phyloP scores from a whole-genome alignment of 2,888 invertebrate genomes.

The Polietes domitor region DNA sequence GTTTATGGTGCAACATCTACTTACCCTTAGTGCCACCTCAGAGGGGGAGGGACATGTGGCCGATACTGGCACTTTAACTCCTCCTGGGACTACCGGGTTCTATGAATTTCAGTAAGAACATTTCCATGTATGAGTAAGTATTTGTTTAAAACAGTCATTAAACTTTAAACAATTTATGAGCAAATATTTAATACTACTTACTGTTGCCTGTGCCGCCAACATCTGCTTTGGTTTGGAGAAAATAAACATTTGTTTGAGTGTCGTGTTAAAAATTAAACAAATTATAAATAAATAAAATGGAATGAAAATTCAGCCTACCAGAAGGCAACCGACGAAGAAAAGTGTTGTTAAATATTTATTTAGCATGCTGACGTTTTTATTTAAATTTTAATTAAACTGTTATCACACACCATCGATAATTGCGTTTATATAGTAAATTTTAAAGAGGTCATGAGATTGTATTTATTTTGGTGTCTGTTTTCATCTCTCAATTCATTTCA shows the following conservation, averaged over 20 bases:
- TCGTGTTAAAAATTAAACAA: conserved; percentile 19
- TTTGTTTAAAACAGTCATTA: background rate
- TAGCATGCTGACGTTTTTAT: conserved; percentile 35
- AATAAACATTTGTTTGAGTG: background rate
- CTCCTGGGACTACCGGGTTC: background rate
- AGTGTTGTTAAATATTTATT: conserved; percentile 39
- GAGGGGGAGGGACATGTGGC: conserved; percentile 57
- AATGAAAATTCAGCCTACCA: conserved; percentile 53
- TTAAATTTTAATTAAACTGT: conserved; percentile 20
- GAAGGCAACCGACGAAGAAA: conserved; percentile 25
- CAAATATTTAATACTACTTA: conserved; percentile 40
- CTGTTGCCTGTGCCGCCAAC: conserved; percentile 3
- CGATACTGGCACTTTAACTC: background rate
- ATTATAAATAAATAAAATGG: background rate
- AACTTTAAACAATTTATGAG: background rate
- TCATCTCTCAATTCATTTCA: conserved; percentile 9
- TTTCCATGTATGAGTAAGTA: too few species aligned
- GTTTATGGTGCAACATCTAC: background rate
- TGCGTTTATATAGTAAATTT: conserved; percentile 48
- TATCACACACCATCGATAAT: background rate
- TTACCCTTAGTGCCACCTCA: conserved; percentile 56
- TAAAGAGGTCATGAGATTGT: conserved; percentile 31
- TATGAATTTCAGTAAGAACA: too few species aligned
- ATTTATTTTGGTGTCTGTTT: conserved; percentile 6
- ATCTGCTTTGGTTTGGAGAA: conserved; percentile 48